Evolutionary conservation across 2,888 invertebrate genomes (phyloP).

Genomic region (Steromphala cineraria): DNA sequence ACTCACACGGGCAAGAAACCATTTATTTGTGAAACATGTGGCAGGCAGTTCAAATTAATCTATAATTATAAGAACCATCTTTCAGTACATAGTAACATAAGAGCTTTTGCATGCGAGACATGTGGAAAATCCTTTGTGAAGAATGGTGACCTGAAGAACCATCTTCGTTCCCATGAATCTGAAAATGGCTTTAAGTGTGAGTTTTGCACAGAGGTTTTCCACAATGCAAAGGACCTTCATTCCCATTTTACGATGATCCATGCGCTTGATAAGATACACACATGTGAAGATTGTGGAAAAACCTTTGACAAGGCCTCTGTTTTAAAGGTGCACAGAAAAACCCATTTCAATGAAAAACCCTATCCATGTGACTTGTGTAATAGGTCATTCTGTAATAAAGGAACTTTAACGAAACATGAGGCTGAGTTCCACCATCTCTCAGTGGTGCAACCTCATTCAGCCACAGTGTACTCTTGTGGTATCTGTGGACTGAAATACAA

Average conservation of each 20-base stretch:
- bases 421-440: background rate
- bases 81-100: background rate
- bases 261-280: background rate
- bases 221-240: constrained; percentile 15
- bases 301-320: background rate
- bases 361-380: background rate
- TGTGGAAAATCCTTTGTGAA: constrained; percentile 4
- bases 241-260: background rate
- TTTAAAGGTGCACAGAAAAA: background rate
- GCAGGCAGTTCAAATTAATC: background rate
- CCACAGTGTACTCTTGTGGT: background rate
- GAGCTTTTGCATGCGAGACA: background rate
- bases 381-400: background rate
- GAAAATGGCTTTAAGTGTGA: constrained; percentile 13
- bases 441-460: background rate
- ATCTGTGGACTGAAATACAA: background rate
- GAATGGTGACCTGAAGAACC: background rate
- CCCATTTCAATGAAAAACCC: background rate
- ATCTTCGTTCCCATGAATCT: background rate
- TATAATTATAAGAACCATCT: constrained; percentile 2
- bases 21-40: background rate
- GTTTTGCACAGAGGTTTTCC: background rate
- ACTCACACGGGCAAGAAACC: constrained; percentile 12
- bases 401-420: background rate
- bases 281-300: background rate